Base-by-base conservation (phyloP, 2,888 invertebrate species). In the Erpobdella octoculata region DNA sequence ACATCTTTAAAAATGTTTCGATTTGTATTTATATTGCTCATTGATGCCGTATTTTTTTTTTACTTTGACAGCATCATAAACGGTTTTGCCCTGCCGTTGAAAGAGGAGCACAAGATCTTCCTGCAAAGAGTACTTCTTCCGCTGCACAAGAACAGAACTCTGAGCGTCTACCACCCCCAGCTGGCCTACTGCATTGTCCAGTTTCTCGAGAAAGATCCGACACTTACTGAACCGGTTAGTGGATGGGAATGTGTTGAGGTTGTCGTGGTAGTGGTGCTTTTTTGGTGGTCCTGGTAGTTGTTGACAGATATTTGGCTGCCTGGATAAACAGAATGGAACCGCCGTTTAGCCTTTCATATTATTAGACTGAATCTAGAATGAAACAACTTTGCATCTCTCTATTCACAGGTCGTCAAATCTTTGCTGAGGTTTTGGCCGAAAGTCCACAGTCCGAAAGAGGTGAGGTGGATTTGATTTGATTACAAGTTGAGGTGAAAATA, bases 121-220 rank as follows among this genome's bases (percentile, higher is more conserved):
- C 88, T 99, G 84, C 89, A 97, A 83, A 92, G 94, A 87, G 97
- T 98, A 81, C 88, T 99, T 82, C 88, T 99, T 86, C 74, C 74
- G 9, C 71, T 74, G 65, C 74, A 74, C 65, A 74, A 74, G 71
- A 79, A 41, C 31, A 93, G 94, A 87, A 94, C 93, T 85, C 88
- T 98, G 82, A 92, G 93, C 79, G 89, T 97, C 82, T 98, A 97
- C 86, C 97, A 98, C 87, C 94, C 98, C 69, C 93, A 98, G 88
- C 88, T 98, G 84, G 96, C 97, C 80, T 99, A 98, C 86, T 98
- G 98, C 86, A 95, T 98, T 81, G 98, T 99, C 79, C 98, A 98
- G 87, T 98, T 99, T 86, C 88, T 99, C 78, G 98, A 99, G 86
- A 98, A 98, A 85, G 98, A 98, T 86, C 91, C 96, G 78, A 91